phyloP scores from a whole-genome alignment of 2,888 invertebrate species.

The Phyto melanocephala region DNA sequence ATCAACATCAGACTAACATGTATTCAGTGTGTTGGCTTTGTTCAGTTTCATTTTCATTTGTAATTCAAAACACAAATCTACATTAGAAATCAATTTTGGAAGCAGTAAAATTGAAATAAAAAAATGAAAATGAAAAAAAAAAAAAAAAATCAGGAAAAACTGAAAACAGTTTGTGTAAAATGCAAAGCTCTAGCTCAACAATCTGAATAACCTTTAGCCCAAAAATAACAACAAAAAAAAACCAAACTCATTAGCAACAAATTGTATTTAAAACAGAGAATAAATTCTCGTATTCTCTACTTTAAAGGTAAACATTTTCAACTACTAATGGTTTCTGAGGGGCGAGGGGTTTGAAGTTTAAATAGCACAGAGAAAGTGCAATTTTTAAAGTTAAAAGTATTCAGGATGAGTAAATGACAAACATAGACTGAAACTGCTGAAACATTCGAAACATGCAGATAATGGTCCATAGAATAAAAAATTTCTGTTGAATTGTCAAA shows the following conservation, averaged over 20 bases:
- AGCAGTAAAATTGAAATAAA: not conserved
- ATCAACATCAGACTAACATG: not conserved
- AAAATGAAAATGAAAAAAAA: too few species aligned
- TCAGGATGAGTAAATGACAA: not conserved
- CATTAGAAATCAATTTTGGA: slow-evolving; percentile 51
- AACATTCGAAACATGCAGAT: slow-evolving; percentile 3
- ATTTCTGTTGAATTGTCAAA: slow-evolving; percentile 1
- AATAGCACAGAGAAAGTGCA: not conserved
- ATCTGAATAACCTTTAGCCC: not conserved
- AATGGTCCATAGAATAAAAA: not conserved
- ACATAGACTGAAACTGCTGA: not conserved
- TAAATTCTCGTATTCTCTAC: too few species aligned
- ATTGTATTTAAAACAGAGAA: slow-evolving; percentile 7
- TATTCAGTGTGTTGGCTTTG: not conserved
- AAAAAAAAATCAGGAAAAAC: not conserved
- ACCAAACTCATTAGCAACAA: slow-evolving; percentile 19
- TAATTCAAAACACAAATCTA: slow-evolving; percentile 46
- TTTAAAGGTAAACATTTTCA: slow-evolving; percentile 2
- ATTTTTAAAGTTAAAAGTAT: too few species aligned
- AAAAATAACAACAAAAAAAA: not conserved
- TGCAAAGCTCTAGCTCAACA: not conserved
- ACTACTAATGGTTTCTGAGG: too few species aligned
- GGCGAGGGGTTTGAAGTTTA: too few species aligned
- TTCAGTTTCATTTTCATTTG: slow-evolving; percentile 42
- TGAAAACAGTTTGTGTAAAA: slow-evolving; percentile 3